Evolutionary conservation across 2,888 invertebrate genomes (phyloP).

Genomic region (Melieria picta): DNA sequence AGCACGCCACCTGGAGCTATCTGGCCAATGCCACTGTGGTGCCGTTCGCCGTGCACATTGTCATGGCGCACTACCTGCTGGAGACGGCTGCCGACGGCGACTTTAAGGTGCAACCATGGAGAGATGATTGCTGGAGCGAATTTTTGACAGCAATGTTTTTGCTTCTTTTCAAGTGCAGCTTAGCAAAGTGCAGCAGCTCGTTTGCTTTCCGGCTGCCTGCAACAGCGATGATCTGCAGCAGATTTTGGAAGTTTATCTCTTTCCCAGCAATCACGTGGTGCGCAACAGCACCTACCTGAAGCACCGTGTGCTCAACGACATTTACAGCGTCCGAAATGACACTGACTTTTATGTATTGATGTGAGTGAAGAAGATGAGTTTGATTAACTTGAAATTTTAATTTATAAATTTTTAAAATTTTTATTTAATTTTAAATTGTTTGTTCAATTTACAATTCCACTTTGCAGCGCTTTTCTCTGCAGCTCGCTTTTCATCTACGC

Average conservation of each 20-base stretch:
- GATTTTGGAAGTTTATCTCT: constrained; percentile 50
- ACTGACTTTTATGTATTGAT: constrained; percentile 52
- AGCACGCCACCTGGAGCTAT: constrained; percentile 44
- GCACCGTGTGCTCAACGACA: constrained; percentile 49
- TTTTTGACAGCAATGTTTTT: no score
- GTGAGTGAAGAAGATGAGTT: constrained; percentile 43
- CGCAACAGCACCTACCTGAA: constrained; percentile 50
- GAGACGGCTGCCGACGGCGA: constrained; percentile 47
- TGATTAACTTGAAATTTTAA: background rate
- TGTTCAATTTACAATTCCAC: background rate
- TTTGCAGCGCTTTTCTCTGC: constrained; percentile 39
- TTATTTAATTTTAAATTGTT: background rate
- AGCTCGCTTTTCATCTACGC: constrained; percentile 39
- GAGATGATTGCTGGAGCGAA: no score
- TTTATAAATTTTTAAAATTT: background rate
- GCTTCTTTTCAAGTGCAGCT: constrained; percentile 32
- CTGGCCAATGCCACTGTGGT: constrained; percentile 46
- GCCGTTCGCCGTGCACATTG: constrained; percentile 53
- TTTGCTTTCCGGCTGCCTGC: constrained; percentile 56
- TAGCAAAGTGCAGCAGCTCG: constrained; percentile 52
- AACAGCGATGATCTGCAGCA: constrained; percentile 49
- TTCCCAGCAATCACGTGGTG: constrained; percentile 52
- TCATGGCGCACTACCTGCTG: constrained; percentile 51
- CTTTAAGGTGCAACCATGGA: constrained; percentile 37
- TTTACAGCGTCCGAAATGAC: constrained; percentile 52